Evolutionary conservation across 2,113 vertebrate genomes (phyloP).

Genomic region (Myotis davidii): DNA sequence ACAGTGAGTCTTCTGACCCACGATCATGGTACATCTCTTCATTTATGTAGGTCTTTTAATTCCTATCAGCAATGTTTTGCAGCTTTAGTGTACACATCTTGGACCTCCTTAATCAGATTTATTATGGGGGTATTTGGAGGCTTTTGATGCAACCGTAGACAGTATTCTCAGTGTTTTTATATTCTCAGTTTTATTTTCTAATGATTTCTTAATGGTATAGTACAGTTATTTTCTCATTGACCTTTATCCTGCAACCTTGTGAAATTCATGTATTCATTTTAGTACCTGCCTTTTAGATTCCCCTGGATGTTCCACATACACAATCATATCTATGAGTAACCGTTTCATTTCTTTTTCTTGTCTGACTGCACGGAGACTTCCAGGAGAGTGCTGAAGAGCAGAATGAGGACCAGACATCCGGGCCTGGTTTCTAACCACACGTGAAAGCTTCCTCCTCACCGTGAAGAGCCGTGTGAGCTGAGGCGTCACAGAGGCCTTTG

Average conservation of each 20-base stretch:
- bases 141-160: not conserved
- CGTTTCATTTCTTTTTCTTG: not conserved
- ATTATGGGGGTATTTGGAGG: not conserved
- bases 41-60: not conserved
- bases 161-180: not conserved
- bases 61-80: not conserved
- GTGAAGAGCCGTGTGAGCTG: not conserved
- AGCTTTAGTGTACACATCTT: not conserved
- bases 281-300: not conserved
- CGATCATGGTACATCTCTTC: not conserved
- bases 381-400: no score
- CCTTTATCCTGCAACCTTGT: not conserved
- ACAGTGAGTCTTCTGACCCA: not conserved
- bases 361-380: not conserved
- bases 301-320: not conserved
- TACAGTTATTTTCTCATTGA: not conserved
- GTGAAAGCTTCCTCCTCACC: accelerated
- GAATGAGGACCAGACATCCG: not conserved
- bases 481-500: not conserved
- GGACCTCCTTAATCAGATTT: not conserved
- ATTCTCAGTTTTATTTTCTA: not conserved
- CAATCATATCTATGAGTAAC: not conserved
- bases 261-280: not conserved
- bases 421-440: not conserved
- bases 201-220: not conserved